A percentile compares a stretch with the other conserved stretches of the same genome.
These are phyloP conservation scores for Gobio occitaniae DNA, from an alignment of 2,797 vertebrate genomes.

Conservation along the genomic window DNA sequence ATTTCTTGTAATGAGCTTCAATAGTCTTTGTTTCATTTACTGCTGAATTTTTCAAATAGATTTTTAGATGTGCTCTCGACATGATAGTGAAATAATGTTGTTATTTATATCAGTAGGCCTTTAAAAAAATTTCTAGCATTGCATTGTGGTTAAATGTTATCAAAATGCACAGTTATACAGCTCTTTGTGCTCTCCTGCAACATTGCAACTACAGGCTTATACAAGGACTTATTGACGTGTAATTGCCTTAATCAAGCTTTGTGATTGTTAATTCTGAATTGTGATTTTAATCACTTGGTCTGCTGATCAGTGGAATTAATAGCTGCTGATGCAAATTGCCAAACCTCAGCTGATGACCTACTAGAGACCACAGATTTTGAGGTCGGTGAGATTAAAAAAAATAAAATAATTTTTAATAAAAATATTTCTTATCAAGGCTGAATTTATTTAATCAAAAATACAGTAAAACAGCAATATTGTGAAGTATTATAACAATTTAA, in stretches of 20 bases:
- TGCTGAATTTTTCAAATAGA: no score
- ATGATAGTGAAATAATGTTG: not conserved
- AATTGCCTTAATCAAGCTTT: constrained; percentile 23
- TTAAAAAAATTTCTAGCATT: not conserved
- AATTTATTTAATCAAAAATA: not conserved
- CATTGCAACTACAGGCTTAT: not conserved
- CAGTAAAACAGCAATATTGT: not conserved
- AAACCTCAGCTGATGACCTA: constrained; percentile 12
- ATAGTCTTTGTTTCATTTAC: no score
- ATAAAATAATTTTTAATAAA: no score
- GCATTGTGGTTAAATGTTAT: not conserved
- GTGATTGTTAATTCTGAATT: constrained; percentile 24
- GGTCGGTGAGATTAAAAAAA: no score
- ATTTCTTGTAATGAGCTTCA: no score
- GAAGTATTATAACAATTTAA: not conserved
- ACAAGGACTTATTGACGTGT: not conserved
- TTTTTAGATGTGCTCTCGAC: not conserved
- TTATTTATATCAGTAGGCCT: not conserved
- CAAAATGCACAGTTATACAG: not conserved
- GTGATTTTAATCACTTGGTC: constrained; percentile 31
- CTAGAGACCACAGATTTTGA: not conserved
- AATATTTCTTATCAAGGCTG: not conserved
- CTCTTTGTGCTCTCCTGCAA: not conserved
- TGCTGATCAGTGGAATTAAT: constrained; percentile 35
- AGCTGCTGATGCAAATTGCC: constrained; percentile 12